Conservation (phyloP, 2,888 invertebrate species). For the Thumatha senex region DNA sequence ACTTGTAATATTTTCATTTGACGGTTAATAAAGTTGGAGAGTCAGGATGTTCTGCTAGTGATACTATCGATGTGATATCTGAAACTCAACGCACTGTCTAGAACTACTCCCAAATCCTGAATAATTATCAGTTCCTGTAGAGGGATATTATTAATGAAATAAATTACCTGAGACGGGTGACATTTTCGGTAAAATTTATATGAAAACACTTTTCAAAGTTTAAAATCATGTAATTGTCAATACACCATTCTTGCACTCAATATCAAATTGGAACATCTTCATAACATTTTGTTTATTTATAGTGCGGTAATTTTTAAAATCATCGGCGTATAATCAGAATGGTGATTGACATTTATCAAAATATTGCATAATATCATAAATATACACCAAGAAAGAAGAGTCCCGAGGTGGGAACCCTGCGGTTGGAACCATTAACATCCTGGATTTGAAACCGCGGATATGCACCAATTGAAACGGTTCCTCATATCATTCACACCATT, state of each 20-base stretch:
- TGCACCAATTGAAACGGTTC: background rate
- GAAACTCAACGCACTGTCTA: too few relatives aligned
- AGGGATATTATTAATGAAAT: too few relatives aligned
- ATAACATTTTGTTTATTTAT: background rate
- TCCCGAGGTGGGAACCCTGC: background rate
- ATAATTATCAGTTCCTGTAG: too few relatives aligned
- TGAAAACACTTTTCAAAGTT: too few relatives aligned
- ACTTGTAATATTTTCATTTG: too few relatives aligned
- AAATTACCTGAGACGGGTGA: too few relatives aligned
- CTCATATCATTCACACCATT: background rate
- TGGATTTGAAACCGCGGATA: background rate
- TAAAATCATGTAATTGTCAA: too few relatives aligned
- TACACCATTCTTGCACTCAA: background rate
- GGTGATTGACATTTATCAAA: background rate
- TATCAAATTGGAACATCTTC: background rate
- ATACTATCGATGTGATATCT: too few relatives aligned
- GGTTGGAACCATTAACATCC: background rate
- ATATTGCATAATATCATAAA: background rate
- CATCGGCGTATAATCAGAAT: background rate
- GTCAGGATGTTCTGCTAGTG: too few relatives aligned
- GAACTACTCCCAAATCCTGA: too few relatives aligned
- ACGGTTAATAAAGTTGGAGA: too few relatives aligned
- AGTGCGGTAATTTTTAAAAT: background rate
- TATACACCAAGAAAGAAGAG: background rate
- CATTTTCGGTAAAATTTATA: too few relatives aligned